phyloP scores from a whole-genome alignment of 1,140 invertebrate species.

The Lepidurus packardi region DNA sequence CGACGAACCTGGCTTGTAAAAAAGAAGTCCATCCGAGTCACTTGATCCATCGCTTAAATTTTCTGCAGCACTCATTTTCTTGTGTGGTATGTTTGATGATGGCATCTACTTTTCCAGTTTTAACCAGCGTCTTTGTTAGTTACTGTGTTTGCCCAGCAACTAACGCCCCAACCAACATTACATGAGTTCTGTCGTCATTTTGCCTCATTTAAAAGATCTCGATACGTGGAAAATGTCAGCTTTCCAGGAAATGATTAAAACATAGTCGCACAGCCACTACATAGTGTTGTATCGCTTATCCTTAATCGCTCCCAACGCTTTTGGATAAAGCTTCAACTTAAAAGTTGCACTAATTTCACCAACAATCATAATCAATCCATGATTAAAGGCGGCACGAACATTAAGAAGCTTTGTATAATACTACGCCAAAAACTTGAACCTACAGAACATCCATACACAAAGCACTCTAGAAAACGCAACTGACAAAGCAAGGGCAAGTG shows the following conservation, averaged over 20 bases:
- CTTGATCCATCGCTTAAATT: conserved; percentile 1
- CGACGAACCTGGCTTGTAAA: not conserved
- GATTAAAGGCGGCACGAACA: not conserved
- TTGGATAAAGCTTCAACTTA: not conserved
- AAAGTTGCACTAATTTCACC: not conserved
- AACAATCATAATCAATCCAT: not conserved
- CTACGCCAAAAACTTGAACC: not conserved
- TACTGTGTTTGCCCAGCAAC: not conserved
- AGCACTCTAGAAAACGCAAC: conserved; percentile 12
- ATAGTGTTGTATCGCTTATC: not conserved
- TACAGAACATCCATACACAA: not conserved
- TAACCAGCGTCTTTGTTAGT: not conserved
- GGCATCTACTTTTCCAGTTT: too few species aligned
- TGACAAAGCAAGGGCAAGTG: conserved; percentile 21
- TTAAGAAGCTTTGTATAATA: not conserved
- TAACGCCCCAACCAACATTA: conserved; percentile 1
- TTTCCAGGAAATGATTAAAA: not conserved
- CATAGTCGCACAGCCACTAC: not conserved
- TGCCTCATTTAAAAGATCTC: not conserved
- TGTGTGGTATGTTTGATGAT: too few species aligned
- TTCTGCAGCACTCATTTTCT: not conserved
- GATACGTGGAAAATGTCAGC: not conserved
- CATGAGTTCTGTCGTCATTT: not conserved
- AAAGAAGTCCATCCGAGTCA: not conserved
- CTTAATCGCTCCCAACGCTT: not conserved